Evolutionary conservation across 2,888 invertebrate species (phyloP).

Genomic region (Branchellion lobata): DNA sequence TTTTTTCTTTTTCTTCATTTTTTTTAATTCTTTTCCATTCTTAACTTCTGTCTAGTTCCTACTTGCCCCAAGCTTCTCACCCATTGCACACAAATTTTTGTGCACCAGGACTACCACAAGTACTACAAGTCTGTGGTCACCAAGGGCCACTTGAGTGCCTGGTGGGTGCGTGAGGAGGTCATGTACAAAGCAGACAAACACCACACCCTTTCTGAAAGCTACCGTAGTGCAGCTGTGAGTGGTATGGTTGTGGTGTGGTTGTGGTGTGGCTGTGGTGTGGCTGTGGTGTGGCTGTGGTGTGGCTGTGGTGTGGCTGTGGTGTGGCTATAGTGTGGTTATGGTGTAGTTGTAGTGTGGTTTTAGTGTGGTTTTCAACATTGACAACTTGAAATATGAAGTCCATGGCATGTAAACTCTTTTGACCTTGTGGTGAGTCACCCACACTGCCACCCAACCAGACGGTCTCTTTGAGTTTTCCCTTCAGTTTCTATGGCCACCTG

Average conservation of each 20-base stretch:
- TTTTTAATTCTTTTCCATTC: too few relatives aligned
- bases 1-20: too few relatives aligned
- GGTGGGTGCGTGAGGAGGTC: constrained; percentile 42
- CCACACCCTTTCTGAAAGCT: constrained; percentile 48
- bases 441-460: constrained; percentile 45
- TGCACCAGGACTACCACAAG: constrained; percentile 49
- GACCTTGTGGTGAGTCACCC: background rate
- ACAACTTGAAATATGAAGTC: too few relatives aligned
- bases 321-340: too few relatives aligned
- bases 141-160: constrained; percentile 19
- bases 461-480: constrained; percentile 49
- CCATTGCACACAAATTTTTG: too few relatives aligned
- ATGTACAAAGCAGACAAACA: constrained; percentile 44
- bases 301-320: background rate
- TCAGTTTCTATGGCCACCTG: constrained; percentile 52
- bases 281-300: background rate
- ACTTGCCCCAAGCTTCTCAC: too few relatives aligned
- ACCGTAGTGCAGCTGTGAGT: constrained; percentile 50
- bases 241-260: background rate
- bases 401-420: too few relatives aligned
- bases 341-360: too few relatives aligned
- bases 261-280: background rate
- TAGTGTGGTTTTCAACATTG: too few relatives aligned
- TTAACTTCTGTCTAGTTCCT: too few relatives aligned
- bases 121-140: constrained; percentile 49